Percentiles rank a stretch among this genome's conserved stretches.
Evolutionary conservation across 2,888 invertebrate genomes (phyloP).

Genomic region (Trichogramma dendrolimi): DNA sequence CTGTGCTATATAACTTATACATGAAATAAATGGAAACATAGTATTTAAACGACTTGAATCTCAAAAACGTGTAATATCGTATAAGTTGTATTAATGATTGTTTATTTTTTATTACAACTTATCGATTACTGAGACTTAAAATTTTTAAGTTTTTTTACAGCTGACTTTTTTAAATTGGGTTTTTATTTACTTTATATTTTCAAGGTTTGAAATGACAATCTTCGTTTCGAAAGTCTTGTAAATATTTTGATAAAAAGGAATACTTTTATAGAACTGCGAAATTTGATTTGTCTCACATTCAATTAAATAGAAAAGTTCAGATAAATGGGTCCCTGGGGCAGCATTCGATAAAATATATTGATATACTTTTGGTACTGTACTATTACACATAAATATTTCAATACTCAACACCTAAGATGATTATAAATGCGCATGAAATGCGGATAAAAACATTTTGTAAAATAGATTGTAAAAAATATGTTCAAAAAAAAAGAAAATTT

Average conservation of each 20-base stretch:
- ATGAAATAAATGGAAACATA: conserved; percentile 46
- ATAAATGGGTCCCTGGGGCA: conserved; percentile 36
- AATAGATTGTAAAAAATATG: conserved; percentile 13
- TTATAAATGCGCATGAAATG: conserved; percentile 41
- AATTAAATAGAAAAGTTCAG: conserved; percentile 38
- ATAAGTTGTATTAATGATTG: no score
- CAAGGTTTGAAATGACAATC: no score
- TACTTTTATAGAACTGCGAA: conserved; percentile 12
- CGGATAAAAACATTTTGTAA: conserved; percentile 40
- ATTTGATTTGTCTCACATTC: conserved; percentile 19
- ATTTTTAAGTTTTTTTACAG: no score
- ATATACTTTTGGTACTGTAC: conserved; percentile 28
- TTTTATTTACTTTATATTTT: no score
- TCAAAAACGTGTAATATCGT: no score
- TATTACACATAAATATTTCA: conserved; percentile 1
- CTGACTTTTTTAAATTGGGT: no score
- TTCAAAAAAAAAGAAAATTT: not conserved
- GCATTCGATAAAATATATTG: conserved; percentile 37
- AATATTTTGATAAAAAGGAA: conserved; percentile 4
- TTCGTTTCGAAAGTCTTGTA: no score
- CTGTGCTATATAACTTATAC: conserved; percentile 23
- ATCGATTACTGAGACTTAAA: no score
- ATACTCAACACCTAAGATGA: conserved; percentile 8
- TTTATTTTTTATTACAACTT: no score
- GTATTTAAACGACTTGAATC: conserved; percentile 1